Evolutionary conservation across 2,888 invertebrate genomes (phyloP).

Genomic region (Steromphala cineraria): DNA sequence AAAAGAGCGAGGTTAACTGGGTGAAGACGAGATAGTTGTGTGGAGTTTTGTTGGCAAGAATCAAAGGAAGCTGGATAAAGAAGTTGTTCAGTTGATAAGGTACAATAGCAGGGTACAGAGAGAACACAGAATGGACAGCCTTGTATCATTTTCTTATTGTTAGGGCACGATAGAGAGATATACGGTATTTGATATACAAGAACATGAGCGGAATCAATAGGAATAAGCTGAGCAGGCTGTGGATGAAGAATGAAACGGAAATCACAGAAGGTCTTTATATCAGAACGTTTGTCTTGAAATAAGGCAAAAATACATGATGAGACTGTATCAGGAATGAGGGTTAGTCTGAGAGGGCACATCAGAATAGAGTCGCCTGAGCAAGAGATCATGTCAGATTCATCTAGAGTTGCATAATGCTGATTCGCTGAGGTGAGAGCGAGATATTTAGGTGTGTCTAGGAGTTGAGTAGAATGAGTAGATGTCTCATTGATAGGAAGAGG

Average conservation of each 20-base stretch:
- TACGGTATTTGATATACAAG: neutral
- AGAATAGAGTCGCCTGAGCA: neutral
- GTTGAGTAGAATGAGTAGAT: neutral
- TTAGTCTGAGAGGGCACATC: neutral
- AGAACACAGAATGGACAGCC: neutral
- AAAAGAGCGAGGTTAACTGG: neutral
- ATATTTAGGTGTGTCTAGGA: neutral
- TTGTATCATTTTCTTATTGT: neutral
- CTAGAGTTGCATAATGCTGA: neutral
- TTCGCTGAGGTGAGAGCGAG: neutral
- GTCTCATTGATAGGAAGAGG: neutral
- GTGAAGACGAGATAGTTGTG: neutral
- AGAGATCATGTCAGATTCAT: neutral
- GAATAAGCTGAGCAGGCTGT: neutral
- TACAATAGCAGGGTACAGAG: neutral
- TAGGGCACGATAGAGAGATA: neutral
- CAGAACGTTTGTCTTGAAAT: neutral
- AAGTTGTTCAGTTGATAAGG: neutral
- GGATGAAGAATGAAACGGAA: neutral
- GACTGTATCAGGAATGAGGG: neutral
- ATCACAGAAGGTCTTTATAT: neutral
- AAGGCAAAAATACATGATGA: neutral
- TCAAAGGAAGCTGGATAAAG: neutral
- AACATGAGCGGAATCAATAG: neutral
- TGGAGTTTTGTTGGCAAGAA: neutral